Conservation (phyloP, 1,140 invertebrate genomes). For the Nylanderia fulva region DNA sequence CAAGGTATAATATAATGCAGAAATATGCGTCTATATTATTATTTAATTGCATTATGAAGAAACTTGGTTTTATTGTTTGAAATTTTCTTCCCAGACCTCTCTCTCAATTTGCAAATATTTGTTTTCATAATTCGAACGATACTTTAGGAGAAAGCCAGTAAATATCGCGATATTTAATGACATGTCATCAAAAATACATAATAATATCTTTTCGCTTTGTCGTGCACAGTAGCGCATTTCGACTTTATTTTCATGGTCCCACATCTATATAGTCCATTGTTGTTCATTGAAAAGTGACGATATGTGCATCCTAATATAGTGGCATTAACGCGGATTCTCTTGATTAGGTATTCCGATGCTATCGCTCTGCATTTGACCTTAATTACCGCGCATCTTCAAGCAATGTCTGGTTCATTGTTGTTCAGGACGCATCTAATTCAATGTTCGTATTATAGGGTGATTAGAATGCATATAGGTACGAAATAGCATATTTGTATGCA, state of each 20-base stretch:
- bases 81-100: background rate
- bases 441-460: background rate
- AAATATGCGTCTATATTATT: background rate
- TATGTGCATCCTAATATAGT: constrained; percentile 57
- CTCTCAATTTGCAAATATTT: background rate
- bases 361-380: constrained; percentile 38
- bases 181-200: background rate
- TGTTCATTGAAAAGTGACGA: constrained; percentile 37
- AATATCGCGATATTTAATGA: constrained; percentile 26
- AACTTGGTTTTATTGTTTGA: constrained; percentile 16
- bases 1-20: background rate
- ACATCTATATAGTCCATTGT: constrained; percentile 21
- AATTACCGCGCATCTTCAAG: constrained; percentile 46
- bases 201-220: constrained; percentile 19
- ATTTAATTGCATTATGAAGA: background rate
- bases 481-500: background rate
- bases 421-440: background rate
- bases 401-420: constrained; percentile 3
- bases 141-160: constrained; percentile 30
- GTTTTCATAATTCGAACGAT: background rate
- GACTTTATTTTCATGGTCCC: constrained; percentile 27
- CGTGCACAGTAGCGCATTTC: background rate
- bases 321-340: constrained; percentile 41
- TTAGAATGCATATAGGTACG: background rate
- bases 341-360: constrained; percentile 58